A percentile compares a stretch with the other conserved stretches of the same genome.
Conservation (phyloP, 1,140 invertebrate species). For the Meloidogyne hapla region DNA sequence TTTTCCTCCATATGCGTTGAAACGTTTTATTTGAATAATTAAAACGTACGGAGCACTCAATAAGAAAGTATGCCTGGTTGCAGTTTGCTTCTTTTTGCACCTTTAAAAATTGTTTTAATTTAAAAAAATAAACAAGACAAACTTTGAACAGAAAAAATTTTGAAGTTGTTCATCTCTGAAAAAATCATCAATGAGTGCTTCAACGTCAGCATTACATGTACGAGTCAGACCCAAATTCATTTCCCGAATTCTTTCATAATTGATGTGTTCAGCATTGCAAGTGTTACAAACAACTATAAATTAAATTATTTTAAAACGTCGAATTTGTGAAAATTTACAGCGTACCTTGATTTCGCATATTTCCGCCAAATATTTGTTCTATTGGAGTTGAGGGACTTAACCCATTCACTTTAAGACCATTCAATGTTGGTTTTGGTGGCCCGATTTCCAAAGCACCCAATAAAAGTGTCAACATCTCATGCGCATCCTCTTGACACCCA, state of each 20-base stretch:
- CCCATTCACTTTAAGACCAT: slow-evolving; percentile 4
- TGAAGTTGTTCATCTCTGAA: slow-evolving; percentile 31
- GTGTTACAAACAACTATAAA: slow-evolving; percentile 36
- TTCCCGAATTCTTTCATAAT: slow-evolving; percentile 45
- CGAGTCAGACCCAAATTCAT: slow-evolving; percentile 40
- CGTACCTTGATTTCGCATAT: slow-evolving; percentile 36
- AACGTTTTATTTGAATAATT: slow-evolving; percentile 47
- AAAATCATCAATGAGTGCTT: slow-evolving; percentile 33
- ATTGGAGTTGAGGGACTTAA: slow-evolving; percentile 40
- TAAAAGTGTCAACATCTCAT: slow-evolving; percentile 50
- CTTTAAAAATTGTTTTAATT: slow-evolving; percentile 16
- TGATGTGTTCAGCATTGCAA: slow-evolving; percentile 31
- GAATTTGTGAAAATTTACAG: slow-evolving; percentile 2
- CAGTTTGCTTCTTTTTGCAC: slow-evolving; percentile 36
- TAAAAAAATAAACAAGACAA: neutral
- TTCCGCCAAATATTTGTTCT: slow-evolving; percentile 48
- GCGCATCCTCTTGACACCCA: slow-evolving; percentile 46
- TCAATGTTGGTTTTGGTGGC: slow-evolving; percentile 20
- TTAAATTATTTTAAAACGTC: neutral
- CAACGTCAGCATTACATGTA: neutral
- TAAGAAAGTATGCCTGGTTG: slow-evolving; percentile 24
- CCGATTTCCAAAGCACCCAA: slow-evolving; percentile 46
- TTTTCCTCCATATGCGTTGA: slow-evolving; percentile 38
- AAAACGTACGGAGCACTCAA: slow-evolving; percentile 38
- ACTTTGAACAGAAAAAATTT: slow-evolving; percentile 44